phyloP scores from a whole-genome alignment of 2,113 vertebrate species.

The Otolemur garnettii region DNA sequence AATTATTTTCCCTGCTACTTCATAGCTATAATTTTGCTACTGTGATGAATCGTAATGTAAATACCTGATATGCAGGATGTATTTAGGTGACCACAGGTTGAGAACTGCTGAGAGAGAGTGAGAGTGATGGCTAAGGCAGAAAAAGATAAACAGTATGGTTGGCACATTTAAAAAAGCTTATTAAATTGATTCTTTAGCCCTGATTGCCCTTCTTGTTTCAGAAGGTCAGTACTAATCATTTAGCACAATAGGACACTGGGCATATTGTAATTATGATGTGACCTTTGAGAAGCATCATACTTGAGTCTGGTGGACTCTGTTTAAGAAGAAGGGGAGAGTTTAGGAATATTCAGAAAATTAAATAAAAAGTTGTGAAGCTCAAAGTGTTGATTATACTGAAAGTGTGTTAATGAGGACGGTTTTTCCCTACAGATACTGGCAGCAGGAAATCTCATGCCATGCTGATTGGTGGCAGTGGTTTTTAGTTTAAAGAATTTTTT shows the following conservation, averaged over 20 bases:
- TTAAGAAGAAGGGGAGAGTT: background rate
- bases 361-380: background rate
- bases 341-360: background rate
- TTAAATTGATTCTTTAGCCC: background rate
- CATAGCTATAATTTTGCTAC: no score
- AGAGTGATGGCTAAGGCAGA: background rate
- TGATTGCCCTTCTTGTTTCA: background rate
- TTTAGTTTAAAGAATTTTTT: slow-evolving; percentile 25
- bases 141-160: background rate
- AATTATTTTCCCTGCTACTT: no score
- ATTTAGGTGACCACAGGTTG: no score
- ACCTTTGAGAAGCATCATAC: background rate
- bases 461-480: background rate
- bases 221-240: background rate
- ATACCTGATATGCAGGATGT: no score
- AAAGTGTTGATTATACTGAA: background rate
- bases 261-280: background rate
- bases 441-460: background rate
- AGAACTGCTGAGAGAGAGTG: no score
- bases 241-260: background rate
- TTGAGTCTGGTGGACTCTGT: background rate
- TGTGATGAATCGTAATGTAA: no score
- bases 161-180: background rate
- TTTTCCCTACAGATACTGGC: background rate
- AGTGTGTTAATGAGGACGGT: background rate